Base-by-base conservation (phyloP, 2,797 vertebrate species). In the Typhlichthys eigenmanni region DNA sequence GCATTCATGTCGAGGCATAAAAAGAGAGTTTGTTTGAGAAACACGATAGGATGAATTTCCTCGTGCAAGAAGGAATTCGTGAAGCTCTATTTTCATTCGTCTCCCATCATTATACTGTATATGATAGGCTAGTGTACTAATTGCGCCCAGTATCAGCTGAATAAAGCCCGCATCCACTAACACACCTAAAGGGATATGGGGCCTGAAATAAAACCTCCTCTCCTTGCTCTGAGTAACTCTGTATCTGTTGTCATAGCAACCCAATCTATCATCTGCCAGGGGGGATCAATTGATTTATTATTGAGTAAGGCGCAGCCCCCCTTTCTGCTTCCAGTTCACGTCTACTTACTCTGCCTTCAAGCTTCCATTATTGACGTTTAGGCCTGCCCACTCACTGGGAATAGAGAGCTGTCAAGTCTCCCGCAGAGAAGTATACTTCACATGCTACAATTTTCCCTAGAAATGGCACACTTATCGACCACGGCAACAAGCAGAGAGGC, bases 241-340 rank as follows among this genome's bases (percentile, higher is more conserved):
- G 83, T 85, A 85, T 84, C 76, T 84, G 90, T 91, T 79, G 86
- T 71, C 89, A 91, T 90, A 66, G 87, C 85, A 88, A 91, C 90
- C 72, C 0, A 58, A 88, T 88, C 85, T 82, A 85, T 91, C 88
- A 88, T 88, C 83, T 81, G 86, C 83, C 71, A 76, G 78, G 73
- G 74, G 78, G 64, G 87, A 89, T 92, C 90, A 89, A 91, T 90
- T 87, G 90, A 89, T 90, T 89, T 87, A 89, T 89, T 91, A 91
- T 88, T 90, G 87, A 89, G 84, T 71, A 79, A 87, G 83, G 83
- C 77, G 66, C 81, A 74, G 80, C 76, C 79, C 80, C 78, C 80
- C 74, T 73, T 84, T 88, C 83, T 84, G 90, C 83, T 89, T 91
- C 81, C 89, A 83, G 86, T 85, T 82, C 89, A 89, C 85, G 85